These are phyloP conservation scores for Austrofundulus limnaeus DNA, from an alignment of 2,113 vertebrate species.

Conservation along the genomic window DNA sequence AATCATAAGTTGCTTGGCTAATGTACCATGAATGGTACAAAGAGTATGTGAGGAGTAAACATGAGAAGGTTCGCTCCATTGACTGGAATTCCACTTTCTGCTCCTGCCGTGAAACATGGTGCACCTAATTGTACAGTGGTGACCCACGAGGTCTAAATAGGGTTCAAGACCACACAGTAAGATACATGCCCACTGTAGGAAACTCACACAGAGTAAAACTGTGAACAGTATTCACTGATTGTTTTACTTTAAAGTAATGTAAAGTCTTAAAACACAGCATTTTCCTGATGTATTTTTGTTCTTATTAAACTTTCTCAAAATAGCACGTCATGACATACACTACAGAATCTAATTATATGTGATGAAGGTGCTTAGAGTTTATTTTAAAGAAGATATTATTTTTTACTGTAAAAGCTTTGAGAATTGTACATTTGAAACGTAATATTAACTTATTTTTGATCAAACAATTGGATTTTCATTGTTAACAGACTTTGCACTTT, in stretches of 20 bases:
- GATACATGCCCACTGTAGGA: conserved; percentile 63
- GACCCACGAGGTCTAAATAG: conserved; percentile 79
- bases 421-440: too few species aligned
- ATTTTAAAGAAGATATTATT: background rate
- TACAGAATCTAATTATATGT: too few species aligned
- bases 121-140: conserved; percentile 79
- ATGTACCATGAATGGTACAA: conserved; percentile 35
- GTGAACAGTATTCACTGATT: conserved; percentile 59
- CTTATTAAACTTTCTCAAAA: conserved; percentile 18
- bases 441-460: too few species aligned
- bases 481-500: too few species aligned
- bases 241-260: conserved; percentile 62
- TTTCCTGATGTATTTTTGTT: conserved; percentile 37
- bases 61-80: conserved; percentile 68
- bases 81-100: conserved; percentile 71
- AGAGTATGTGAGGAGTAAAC: conserved; percentile 63
- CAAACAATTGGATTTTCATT: too few species aligned
- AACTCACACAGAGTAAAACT: conserved; percentile 60
- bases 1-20: conserved; percentile 52
- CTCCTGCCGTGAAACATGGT: conserved; percentile 73
- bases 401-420: too few species aligned
- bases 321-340: background rate
- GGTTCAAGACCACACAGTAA: conserved; percentile 77
- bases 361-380: background rate
- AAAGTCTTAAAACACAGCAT: conserved; percentile 37